phyloP scores from a whole-genome alignment of 2,113 vertebrate species.

The Cercocebus atys region DNA sequence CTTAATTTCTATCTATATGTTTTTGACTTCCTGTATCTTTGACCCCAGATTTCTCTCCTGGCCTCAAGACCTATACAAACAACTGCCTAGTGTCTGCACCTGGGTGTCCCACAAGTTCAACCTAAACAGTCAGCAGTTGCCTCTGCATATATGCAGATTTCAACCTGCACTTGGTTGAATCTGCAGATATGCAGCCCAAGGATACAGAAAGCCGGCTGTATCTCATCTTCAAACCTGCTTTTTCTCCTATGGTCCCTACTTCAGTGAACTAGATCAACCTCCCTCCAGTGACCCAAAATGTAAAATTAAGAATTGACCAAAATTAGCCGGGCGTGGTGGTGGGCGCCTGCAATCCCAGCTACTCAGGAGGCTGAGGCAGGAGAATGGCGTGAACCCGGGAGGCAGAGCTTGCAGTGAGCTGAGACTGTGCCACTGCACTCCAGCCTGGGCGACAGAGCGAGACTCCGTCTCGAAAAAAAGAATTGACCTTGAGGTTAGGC shows the following conservation, averaged over 20 bases:
- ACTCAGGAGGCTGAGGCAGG: too few species aligned
- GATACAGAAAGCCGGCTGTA: not conserved
- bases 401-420: too few species aligned
- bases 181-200: not conserved
- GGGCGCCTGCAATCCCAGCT: too few species aligned
- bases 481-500: not conserved
- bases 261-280: not conserved
- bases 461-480: not conserved
- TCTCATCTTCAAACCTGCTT: not conserved
- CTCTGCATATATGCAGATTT: not conserved
- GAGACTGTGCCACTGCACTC: too few species aligned
- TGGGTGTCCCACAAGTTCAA: not conserved
- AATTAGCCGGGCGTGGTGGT: fast-evolving
- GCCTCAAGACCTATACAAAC: not conserved
- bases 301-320: slow-evolving; percentile 23
- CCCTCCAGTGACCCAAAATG: not conserved
- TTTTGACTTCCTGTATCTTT: not conserved
- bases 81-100: not conserved
- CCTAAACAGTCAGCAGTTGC: too few species aligned
- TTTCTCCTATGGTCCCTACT: not conserved
- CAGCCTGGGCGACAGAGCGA: too few species aligned
- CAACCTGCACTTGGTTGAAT: not conserved
- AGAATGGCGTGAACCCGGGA: too few species aligned
- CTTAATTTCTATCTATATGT: not conserved
- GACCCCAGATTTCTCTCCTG: not conserved